Evolutionary conservation across 2,113 vertebrate species (phyloP).

Genomic region (Hippocampus comes): DNA sequence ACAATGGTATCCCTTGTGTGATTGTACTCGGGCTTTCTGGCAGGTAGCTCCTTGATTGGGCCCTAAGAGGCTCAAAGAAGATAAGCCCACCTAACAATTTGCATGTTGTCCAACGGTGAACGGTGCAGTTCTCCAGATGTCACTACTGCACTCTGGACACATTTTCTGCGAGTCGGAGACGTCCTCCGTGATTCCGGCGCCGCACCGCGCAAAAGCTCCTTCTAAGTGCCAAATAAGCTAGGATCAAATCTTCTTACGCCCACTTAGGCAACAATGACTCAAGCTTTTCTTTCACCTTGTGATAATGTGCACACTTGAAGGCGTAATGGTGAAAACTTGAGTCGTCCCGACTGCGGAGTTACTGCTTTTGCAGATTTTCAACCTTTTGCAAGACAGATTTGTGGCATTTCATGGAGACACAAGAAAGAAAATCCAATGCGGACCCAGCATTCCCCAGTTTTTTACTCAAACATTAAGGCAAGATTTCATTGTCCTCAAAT

Average conservation of each 20-base stretch:
- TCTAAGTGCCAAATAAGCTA: slow-evolving; percentile 49
- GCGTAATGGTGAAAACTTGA: slow-evolving; percentile 21
- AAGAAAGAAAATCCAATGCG: neutral
- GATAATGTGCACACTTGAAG: slow-evolving; percentile 28
- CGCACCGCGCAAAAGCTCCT: slow-evolving; percentile 46
- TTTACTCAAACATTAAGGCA: neutral
- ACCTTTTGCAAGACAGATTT: neutral
- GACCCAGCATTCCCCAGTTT: neutral
- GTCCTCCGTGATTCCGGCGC: slow-evolving; percentile 20
- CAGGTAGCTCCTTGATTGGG: slow-evolving; percentile 48
- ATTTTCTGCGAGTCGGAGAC: slow-evolving; percentile 33
- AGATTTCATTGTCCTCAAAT: neutral
- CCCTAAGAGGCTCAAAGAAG: slow-evolving; percentile 67
- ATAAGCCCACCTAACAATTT: slow-evolving; percentile 65
- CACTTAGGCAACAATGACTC: slow-evolving; percentile 22
- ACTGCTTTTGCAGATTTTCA: neutral
- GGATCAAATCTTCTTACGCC: slow-evolving; percentile 48
- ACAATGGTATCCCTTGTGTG: slow-evolving; percentile 59
- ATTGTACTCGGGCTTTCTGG: slow-evolving; percentile 46
- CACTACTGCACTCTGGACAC: slow-evolving; percentile 56
- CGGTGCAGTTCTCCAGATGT: slow-evolving; percentile 64
- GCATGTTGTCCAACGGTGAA: slow-evolving; percentile 64
- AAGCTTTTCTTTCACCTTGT: slow-evolving; percentile 35
- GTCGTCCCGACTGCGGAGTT: slow-evolving; percentile 22
- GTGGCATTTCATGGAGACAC: neutral